Conservation (phyloP, 2,888 invertebrate species). For the Eucera pruinosa region DNA sequence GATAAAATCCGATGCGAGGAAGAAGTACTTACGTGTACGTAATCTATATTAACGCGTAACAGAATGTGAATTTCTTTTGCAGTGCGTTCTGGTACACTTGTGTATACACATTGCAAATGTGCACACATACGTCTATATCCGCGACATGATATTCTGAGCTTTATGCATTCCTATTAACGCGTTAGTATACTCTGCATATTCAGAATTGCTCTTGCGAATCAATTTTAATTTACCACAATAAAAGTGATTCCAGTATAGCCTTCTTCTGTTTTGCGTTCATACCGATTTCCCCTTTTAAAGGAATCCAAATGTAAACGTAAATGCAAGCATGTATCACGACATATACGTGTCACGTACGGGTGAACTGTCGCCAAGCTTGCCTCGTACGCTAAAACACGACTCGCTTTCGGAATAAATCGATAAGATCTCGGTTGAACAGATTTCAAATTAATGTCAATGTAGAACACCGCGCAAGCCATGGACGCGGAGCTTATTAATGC, state of each 20-base stretch:
- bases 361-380: conserved; percentile 49
- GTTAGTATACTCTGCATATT: conserved; percentile 52
- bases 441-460: conserved; percentile 79
- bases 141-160: conserved; percentile 46
- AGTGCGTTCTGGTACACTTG: conserved; percentile 20
- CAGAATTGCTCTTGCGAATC: conserved; percentile 26
- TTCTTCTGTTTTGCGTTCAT: too few species aligned
- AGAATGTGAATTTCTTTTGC: conserved; percentile 59
- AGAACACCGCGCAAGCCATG: conserved; percentile 54
- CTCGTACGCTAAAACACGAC: conserved; percentile 56
- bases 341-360: conserved; percentile 21
- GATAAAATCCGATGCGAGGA: conserved; percentile 72
- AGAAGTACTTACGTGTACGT: conserved; percentile 43
- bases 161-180: conserved; percentile 63
- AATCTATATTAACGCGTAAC: conserved; percentile 59
- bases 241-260: too few species aligned
- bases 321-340: conserved; percentile 17
- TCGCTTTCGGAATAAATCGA: conserved; percentile 77
- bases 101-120: conserved; percentile 10
- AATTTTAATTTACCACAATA: too few species aligned
- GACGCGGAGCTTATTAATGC: conserved; percentile 73
- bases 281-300: too few species aligned
- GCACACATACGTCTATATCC: conserved; percentile 27
- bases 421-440: conserved; percentile 76
- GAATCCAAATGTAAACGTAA: conserved; percentile 26